Evolutionary conservation across 2,888 invertebrate species (phyloP).

Genomic region (Mermis nigrescens): DNA sequence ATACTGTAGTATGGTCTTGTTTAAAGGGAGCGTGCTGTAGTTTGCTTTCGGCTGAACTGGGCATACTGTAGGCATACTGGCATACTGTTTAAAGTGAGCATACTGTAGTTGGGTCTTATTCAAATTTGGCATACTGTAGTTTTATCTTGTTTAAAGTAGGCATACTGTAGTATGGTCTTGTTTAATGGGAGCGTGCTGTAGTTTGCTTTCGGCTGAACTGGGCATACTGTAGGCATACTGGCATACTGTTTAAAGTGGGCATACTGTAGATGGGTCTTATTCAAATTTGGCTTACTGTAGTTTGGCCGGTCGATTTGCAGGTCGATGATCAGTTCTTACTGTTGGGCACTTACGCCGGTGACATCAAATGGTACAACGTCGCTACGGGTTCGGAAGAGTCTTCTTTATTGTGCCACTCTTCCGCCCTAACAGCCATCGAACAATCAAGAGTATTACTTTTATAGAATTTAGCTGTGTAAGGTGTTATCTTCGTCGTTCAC

Average conservation of each 20-base stretch:
- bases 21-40: too few species aligned
- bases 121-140: not conserved
- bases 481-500: too few species aligned
- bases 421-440: slow-evolving; percentile 53
- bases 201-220: not conserved
- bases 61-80: too few species aligned
- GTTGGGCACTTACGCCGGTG: slow-evolving; percentile 73
- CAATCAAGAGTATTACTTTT: slow-evolving; percentile 36
- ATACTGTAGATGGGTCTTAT: too few species aligned
- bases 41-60: not conserved
- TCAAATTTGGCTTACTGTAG: slow-evolving; percentile 1
- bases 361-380: slow-evolving; percentile 66
- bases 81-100: too few species aligned
- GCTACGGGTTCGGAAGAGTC: slow-evolving; percentile 60
- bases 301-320: too few species aligned
- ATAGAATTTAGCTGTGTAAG: too few species aligned
- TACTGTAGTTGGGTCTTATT: too few species aligned
- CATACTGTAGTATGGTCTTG: slow-evolving; percentile 33
- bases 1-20: too few species aligned
- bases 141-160: not conserved
- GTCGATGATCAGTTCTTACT: slow-evolving; percentile 48
- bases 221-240: too few species aligned
- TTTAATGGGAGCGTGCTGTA: slow-evolving; percentile 9
- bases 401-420: slow-evolving; percentile 60
- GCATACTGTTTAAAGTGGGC: too few species aligned